phyloP scores from a whole-genome alignment of 2,888 invertebrate genomes.

The Hylaea fasciaria region DNA sequence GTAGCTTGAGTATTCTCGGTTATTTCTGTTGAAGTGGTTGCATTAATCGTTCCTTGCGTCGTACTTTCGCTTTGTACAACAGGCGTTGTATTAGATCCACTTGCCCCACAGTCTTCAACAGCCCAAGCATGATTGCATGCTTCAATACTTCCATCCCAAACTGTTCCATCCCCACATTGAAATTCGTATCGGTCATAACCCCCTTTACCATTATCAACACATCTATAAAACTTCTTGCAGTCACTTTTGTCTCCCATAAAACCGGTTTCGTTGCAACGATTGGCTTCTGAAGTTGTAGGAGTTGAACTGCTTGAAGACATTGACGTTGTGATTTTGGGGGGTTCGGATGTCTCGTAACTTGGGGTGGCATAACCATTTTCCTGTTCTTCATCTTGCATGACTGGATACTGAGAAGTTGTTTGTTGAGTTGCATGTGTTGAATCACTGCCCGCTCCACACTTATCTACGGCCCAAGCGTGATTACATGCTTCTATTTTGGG shows the following conservation, averaged over 20 bases:
- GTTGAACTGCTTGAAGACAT: constrained; percentile 14
- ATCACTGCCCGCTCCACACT: constrained; percentile 52
- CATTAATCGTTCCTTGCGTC: constrained; percentile 32
- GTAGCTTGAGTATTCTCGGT: constrained; percentile 19
- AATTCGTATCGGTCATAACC: constrained; percentile 83
- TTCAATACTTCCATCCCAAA: constrained; percentile 81
- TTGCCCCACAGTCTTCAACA: constrained; percentile 40
- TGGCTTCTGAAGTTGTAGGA: constrained; percentile 11
- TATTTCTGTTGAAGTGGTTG: constrained; percentile 18
- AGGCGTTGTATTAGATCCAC: constrained; percentile 37
- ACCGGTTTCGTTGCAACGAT: constrained; percentile 28
- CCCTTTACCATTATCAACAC: constrained; percentile 82
- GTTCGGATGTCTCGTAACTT: constrained; percentile 17
- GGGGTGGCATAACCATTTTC: constrained; percentile 38
- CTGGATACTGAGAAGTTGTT: constrained; percentile 31
- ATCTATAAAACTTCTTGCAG: constrained; percentile 89
- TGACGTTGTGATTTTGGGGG: constrained; percentile 25
- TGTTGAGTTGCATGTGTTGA: constrained; percentile 18
- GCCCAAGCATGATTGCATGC: constrained; percentile 80
- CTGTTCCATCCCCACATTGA: constrained; percentile 85
- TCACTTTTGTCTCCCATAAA: constrained; percentile 83
- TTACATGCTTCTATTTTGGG: constrained; percentile 88
- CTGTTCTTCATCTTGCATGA: constrained; percentile 36
- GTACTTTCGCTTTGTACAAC: constrained; percentile 23
- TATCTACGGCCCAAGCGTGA: constrained; percentile 83